Evolutionary conservation across 2,888 invertebrate species (phyloP), one percentile per base, ranked within the genome.

Genomic region (Schizotus pectinicornis): DNA sequence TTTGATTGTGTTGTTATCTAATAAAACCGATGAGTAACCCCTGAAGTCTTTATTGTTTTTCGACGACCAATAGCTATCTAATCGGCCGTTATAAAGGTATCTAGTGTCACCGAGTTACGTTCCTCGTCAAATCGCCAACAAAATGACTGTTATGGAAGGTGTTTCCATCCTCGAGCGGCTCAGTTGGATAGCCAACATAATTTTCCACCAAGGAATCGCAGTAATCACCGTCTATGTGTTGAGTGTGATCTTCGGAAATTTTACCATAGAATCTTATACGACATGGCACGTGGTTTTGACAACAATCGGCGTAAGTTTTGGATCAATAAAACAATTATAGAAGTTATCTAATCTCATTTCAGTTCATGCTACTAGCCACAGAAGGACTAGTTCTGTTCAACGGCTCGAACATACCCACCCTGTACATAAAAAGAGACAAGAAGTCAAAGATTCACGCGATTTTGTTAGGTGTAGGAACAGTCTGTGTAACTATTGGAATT

Each of bases 401-500:
- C n/a, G 46, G 57, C 41, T 53, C 47, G 37, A 58, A 65, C 43
- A 59, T 65, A 13, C 63, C 56, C 53, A 59, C 63, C n/a, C 39
- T 63, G 36, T 55, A 57, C 33, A 12, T 61, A 13, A 37, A 53
- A 39, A 54, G 55, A 38, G 49, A 52, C 7, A 56, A 34, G 7
- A 64, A 61, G 36, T 49, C 50, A 8, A 39, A 41, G 35, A 41
- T 59, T 7, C 65, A 66, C 43, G 48, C 47, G 6, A 39, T 60
- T 11, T 30, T 64, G 6, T 52, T 55, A 12, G 30, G 36, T 34
- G 7, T 50, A 12, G 57, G 60, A 11, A 52, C 60, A 1, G 22
- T 55, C 11, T 59, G 52, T 12, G 52, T 57, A 37, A 39, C 59
- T 9, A 14, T 50, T 1, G 62, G 62, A 12, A 47, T 63, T 7